Conservation (phyloP, 2,113 vertebrate species). For the Mesitornis unicolor region DNA sequence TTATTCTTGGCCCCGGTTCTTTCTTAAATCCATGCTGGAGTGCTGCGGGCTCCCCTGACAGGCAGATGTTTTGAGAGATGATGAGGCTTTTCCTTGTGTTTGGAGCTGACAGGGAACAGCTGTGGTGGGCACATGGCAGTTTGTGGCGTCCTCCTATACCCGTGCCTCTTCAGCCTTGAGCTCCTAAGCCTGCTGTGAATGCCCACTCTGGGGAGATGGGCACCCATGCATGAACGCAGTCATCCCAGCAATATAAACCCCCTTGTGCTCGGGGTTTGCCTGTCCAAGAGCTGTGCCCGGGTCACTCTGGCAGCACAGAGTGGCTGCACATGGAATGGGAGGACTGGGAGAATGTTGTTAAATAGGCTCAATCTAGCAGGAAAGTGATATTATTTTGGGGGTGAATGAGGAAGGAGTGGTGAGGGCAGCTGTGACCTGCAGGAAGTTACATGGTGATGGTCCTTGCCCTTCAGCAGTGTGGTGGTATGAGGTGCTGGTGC, state of each 20-base stretch:
- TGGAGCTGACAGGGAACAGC: not conserved
- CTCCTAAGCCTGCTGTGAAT: fast-evolving
- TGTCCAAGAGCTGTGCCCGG: not conserved
- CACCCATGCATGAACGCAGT: fast-evolving
- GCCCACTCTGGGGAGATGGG: not conserved
- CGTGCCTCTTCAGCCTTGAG: not conserved
- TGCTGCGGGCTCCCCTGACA: not conserved
- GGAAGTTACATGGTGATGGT: not conserved
- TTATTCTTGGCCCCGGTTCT: not conserved
- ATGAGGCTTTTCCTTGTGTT: not conserved
- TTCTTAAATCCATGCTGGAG: not conserved
- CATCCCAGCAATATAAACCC: not conserved
- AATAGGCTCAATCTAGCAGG: not conserved
- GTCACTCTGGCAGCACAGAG: not conserved
- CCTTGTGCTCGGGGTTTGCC: not conserved
- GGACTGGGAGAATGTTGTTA: not conserved
- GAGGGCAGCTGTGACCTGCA: not conserved
- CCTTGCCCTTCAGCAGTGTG: fast-evolving
- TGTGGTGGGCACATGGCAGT: not conserved
- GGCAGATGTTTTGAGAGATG: not conserved
- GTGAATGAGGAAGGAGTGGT: not conserved
- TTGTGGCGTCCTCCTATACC: not conserved
- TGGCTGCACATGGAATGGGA: not conserved
- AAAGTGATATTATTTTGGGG: not conserved
- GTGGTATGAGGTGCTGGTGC: not conserved